Evolutionary conservation across 1,140 invertebrate species (phyloP).

Genomic region (Nebria ingens): DNA sequence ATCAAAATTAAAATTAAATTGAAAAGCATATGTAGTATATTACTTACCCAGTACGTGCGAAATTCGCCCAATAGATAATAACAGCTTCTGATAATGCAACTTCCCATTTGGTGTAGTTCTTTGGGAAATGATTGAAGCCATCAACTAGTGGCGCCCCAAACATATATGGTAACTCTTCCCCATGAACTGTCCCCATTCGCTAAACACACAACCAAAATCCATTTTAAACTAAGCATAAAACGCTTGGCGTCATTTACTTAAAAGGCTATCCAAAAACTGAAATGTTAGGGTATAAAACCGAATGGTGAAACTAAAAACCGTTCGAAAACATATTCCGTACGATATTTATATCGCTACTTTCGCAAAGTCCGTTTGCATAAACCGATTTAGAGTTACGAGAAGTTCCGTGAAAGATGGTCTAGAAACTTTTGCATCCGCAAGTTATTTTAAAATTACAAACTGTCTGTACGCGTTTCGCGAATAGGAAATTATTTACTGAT

Average conservation of each 20-base stretch:
- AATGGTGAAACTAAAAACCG: no score
- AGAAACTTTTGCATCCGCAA: neutral
- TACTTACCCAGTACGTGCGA: constrained; percentile 82
- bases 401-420: neutral
- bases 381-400: neutral
- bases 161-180: constrained; percentile 83
- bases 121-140: constrained; percentile 63
- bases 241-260: no score
- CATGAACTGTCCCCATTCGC: constrained; percentile 76
- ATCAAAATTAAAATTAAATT: no score
- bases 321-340: neutral
- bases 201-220: no score
- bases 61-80: constrained; percentile 81
- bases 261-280: no score
- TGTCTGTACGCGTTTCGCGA: no score
- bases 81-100: constrained; percentile 72
- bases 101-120: constrained; percentile 73
- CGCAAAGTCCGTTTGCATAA: neutral
- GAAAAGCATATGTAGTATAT: no score
- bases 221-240: no score
- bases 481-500: no score
- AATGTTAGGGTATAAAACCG: no score
- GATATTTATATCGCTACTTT: neutral
- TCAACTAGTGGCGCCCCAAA: constrained; percentile 74
- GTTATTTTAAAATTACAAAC: neutral